These are phyloP conservation scores for Enteromius treurensis DNA, from an alignment of 2,797 vertebrate species.

Conservation along the genomic window DNA sequence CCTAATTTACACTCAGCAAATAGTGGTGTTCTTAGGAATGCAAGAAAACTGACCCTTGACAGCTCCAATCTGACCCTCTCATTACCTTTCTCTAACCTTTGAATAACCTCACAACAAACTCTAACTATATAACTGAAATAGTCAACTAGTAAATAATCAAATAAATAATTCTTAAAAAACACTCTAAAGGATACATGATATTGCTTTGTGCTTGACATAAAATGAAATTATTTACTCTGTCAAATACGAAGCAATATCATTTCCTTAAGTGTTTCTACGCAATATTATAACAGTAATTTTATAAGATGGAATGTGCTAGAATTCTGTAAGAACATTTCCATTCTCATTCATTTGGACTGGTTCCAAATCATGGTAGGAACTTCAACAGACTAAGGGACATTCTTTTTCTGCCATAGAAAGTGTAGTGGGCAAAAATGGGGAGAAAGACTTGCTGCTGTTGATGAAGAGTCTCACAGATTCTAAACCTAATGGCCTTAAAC, in stretches of 20 bases:
- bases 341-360: neutral
- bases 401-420: slow-evolving; percentile 65
- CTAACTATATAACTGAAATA: slow-evolving; percentile 4
- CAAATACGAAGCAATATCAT: too few relatives aligned
- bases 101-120: slow-evolving; percentile 50
- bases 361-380: neutral
- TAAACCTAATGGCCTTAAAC: slow-evolving; percentile 35
- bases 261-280: too few relatives aligned
- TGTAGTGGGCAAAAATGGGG: slow-evolving; percentile 75
- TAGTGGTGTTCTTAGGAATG: slow-evolving; percentile 76
- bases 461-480: slow-evolving; percentile 78
- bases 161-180: slow-evolving; percentile 6
- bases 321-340: neutral
- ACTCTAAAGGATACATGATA: neutral
- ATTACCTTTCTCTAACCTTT: slow-evolving; percentile 52
- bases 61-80: slow-evolving; percentile 41
- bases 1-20: slow-evolving; percentile 68
- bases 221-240: too few relatives aligned
- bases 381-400: neutral
- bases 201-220: too few relatives aligned
- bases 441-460: slow-evolving; percentile 79
- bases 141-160: slow-evolving; percentile 39
- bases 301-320: neutral
- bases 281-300: neutral
- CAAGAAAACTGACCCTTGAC: slow-evolving; percentile 50